Evolutionary conservation across 2,797 vertebrate species (phyloP).

Genomic region (Crenuchus spilurus): DNA sequence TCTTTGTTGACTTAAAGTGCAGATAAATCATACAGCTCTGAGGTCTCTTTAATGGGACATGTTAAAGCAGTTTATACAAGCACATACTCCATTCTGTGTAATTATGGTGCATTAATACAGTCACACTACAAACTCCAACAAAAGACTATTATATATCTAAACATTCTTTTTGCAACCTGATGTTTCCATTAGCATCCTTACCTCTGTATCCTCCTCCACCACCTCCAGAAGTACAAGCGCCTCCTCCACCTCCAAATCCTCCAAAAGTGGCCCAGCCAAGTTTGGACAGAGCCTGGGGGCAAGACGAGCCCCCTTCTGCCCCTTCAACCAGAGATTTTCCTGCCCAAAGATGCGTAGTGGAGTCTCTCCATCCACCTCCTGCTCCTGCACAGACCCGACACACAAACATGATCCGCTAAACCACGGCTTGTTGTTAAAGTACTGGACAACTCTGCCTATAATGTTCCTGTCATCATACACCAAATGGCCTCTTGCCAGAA

Average conservation of each 20-base stretch:
- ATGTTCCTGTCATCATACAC: not conserved
- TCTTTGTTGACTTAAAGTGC: not conserved
- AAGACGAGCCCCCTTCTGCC: slow-evolving; percentile 84
- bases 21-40: not conserved
- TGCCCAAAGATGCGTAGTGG: slow-evolving; percentile 68
- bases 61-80: not conserved
- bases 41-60: slow-evolving; percentile 1
- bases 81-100: not conserved
- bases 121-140: not conserved
- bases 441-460: not conserved
- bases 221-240: slow-evolving; percentile 88
- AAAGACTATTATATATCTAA: not conserved
- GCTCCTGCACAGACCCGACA: slow-evolving; percentile 59
- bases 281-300: slow-evolving; percentile 78
- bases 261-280: slow-evolving; percentile 86
- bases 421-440: not conserved
- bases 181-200: slow-evolving; percentile 56
- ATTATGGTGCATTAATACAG: not conserved
- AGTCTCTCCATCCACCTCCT: slow-evolving; percentile 86
- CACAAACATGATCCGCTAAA: not conserved
- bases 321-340: slow-evolving; percentile 85
- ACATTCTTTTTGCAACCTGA: not conserved
- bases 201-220: slow-evolving; percentile 90
- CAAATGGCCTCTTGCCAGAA: not conserved
- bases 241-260: slow-evolving; percentile 89